Conservation (phyloP, 2,797 vertebrate species). For the Sphenopsis melanotis region DNA sequence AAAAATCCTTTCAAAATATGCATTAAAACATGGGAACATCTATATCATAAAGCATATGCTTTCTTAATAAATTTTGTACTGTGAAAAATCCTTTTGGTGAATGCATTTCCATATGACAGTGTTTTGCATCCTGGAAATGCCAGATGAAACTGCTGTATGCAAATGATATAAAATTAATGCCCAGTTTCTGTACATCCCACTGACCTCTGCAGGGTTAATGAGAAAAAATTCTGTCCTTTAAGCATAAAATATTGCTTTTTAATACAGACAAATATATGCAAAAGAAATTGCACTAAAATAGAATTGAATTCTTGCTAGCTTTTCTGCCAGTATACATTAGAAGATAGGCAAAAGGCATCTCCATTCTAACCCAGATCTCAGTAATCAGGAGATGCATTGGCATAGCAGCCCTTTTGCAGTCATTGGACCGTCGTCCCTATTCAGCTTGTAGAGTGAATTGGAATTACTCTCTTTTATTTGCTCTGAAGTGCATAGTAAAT, state of each 20-base stretch:
- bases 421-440: fast-evolving
- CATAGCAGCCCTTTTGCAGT: background rate
- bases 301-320: background rate
- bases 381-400: background rate
- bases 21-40: constrained; percentile 39
- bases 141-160: background rate
- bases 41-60: background rate
- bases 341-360: background rate
- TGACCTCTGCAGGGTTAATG: background rate
- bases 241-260: background rate
- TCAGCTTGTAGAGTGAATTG: background rate
- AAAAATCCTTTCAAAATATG: constrained; percentile 50
- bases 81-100: background rate
- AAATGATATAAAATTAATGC: background rate
- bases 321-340: background rate
- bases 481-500: background rate
- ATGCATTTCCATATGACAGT: background rate
- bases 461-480: background rate
- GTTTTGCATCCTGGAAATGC: background rate
- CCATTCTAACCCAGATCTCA: background rate
- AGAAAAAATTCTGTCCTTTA: background rate
- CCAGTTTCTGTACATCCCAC: background rate
- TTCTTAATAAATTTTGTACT: background rate
- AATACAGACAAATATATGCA: constrained; percentile 3
- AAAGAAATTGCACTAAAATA: background rate